These are phyloP conservation scores for Opisthocomus hoazin DNA, from an alignment of 2,113 vertebrate species.

Conservation along the genomic window DNA sequence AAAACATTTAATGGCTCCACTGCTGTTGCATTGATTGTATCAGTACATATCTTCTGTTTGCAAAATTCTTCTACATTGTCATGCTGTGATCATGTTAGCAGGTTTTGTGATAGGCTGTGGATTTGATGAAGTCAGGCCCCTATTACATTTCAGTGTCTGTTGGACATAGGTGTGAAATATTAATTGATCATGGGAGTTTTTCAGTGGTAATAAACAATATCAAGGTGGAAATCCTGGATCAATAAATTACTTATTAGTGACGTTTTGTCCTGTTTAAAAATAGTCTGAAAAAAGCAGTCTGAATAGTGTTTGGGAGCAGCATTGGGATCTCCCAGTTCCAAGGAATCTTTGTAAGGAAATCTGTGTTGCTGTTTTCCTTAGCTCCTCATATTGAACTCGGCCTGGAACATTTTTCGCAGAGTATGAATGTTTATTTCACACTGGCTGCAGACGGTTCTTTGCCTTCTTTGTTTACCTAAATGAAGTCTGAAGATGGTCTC, in stretches of 20 bases:
- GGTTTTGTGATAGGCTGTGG: background rate
- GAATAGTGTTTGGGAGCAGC: background rate
- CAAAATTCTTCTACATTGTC: background rate
- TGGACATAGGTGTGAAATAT: background rate
- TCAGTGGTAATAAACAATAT: background rate
- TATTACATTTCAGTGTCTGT: background rate
- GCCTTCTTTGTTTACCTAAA: constrained; percentile 1
- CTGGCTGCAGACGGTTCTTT: background rate
- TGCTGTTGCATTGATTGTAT: background rate
- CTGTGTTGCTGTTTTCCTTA: background rate
- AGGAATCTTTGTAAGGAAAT: background rate
- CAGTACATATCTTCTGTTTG: background rate
- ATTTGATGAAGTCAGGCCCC: background rate
- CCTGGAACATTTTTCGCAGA: background rate
- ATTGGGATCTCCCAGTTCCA: background rate
- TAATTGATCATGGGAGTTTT: background rate
- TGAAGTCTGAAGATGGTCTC: background rate
- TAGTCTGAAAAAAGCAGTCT: background rate
- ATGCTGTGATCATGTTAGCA: background rate
- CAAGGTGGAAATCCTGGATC: background rate
- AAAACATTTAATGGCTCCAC: background rate
- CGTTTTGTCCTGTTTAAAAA: background rate
- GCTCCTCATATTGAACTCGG: background rate
- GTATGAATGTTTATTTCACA: constrained; percentile 15
- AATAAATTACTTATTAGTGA: background rate